These are phyloP conservation scores for Dynastes hyllus DNA, from an alignment of 2,888 invertebrate species.

Conservation along the genomic window DNA sequence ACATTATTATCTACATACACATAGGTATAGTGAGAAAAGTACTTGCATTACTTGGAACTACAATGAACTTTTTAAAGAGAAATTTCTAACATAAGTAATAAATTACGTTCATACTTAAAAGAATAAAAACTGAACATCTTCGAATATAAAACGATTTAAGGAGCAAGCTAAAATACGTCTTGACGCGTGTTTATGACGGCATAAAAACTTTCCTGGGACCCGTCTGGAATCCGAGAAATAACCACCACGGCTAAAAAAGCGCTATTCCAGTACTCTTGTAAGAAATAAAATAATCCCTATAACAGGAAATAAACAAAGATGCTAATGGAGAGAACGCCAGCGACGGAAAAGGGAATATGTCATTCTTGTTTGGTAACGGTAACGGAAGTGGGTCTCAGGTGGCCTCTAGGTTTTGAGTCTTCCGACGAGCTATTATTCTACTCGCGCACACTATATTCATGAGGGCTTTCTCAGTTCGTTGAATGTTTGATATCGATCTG, in stretches of 20 bases:
- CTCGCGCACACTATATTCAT: conserved; percentile 52
- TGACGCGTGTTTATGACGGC: conserved; percentile 61
- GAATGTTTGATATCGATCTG: conserved; percentile 32
- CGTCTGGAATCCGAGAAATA: conserved; percentile 47
- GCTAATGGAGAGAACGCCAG: conserved; percentile 52
- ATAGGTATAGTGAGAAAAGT: no score
- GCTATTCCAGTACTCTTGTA: conserved; percentile 46
- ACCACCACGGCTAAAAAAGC: conserved; percentile 54
- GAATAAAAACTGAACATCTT: conserved; percentile 10
- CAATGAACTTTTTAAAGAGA: no score
- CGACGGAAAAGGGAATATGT: conserved; percentile 49
- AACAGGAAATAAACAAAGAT: conserved; percentile 51
- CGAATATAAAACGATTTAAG: conserved; percentile 30
- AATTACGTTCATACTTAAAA: conserved; percentile 17
- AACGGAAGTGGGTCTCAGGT: conserved; percentile 59
- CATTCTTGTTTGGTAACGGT: conserved; percentile 57
- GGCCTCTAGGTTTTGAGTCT: conserved; percentile 59
- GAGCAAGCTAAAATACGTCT: conserved; percentile 55
- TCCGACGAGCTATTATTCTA: conserved; percentile 58
- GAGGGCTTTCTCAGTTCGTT: conserved; percentile 41
- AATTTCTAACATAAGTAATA: background rate
- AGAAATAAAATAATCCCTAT: conserved; percentile 44
- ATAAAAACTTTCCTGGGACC: conserved; percentile 55
- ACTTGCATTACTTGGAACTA: no score
- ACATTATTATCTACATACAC: no score